Percentiles rank a stretch among this genome's conserved stretches.
Evolutionary conservation across 2,113 vertebrate species (phyloP).

Genomic region (Leuciscus idus): DNA sequence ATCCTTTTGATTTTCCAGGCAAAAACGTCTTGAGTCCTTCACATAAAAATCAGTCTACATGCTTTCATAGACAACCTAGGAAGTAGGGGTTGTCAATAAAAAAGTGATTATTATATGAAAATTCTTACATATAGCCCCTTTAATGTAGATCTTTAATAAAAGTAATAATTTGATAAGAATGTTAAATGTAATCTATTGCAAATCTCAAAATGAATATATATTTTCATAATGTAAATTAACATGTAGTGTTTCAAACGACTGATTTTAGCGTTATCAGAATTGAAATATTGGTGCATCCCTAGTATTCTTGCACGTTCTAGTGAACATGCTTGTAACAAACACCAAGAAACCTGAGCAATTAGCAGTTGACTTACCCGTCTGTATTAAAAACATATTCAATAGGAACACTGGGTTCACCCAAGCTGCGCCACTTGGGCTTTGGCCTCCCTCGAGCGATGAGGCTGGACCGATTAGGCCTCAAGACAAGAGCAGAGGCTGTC

Average conservation of each 20-base stretch:
- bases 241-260: too few relatives aligned
- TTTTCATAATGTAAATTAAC: too few relatives aligned
- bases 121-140: too few relatives aligned
- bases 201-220: neutral
- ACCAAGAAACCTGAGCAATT: neutral
- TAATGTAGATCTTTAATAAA: too few relatives aligned
- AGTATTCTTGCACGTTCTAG: neutral
- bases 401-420: slow-evolving; percentile 79
- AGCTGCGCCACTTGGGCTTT: slow-evolving; percentile 86
- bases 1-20: too few relatives aligned
- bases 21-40: too few relatives aligned
- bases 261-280: neutral
- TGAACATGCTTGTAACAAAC: neutral
- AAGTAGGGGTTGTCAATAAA: too few relatives aligned
- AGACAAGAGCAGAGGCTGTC: slow-evolving; percentile 76
- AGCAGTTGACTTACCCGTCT: slow-evolving; percentile 72
- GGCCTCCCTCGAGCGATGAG: slow-evolving; percentile 71
- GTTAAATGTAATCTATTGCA: neutral
- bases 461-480: slow-evolving; percentile 73
- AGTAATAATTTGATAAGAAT: too few relatives aligned
- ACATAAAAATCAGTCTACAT: too few relatives aligned
- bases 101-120: too few relatives aligned
- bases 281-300: neutral
- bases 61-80: too few relatives aligned
- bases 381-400: slow-evolving; percentile 71